phyloP scores from a whole-genome alignment of 2,797 vertebrate genomes.

The Sebastolobus alascanus region DNA sequence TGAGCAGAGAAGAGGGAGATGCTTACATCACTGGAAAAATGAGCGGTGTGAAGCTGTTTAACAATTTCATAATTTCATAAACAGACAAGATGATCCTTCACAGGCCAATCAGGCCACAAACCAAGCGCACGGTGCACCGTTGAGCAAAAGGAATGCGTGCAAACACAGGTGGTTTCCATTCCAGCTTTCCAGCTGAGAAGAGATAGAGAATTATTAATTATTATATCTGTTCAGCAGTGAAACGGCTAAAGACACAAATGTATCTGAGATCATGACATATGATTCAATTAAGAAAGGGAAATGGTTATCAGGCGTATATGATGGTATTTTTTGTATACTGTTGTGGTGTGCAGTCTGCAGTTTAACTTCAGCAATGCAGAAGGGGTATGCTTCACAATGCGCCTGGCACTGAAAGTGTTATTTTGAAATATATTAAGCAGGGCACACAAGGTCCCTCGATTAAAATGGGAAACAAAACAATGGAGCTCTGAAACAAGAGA shows the following conservation, averaged over 20 bases:
- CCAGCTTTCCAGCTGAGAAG: slow-evolving; percentile 59
- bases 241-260: slow-evolving; percentile 14
- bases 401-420: slow-evolving; percentile 40
- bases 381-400: slow-evolving; percentile 4
- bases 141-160: slow-evolving; percentile 65
- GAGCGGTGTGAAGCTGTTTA: slow-evolving; percentile 64
- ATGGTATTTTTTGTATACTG: background rate
- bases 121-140: slow-evolving; percentile 23
- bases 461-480: slow-evolving; percentile 76
- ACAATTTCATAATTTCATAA: slow-evolving; percentile 80
- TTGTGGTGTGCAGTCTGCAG: background rate
- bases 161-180: slow-evolving; percentile 77
- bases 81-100: slow-evolving; percentile 79
- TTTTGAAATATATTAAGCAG: slow-evolving; percentile 53
- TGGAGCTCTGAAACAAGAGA: slow-evolving; percentile 77
- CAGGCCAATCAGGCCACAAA: slow-evolving; percentile 74
- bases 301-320: background rate
- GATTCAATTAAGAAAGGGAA: slow-evolving; percentile 12
- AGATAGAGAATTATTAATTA: slow-evolving; percentile 10
- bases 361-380: slow-evolving; percentile 12
- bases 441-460: slow-evolving; percentile 66
- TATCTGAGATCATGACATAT: slow-evolving; percentile 16
- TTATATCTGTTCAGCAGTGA: slow-evolving; percentile 17
- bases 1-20: slow-evolving; percentile 48
- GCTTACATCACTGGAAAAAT: slow-evolving; percentile 76